Percentiles rank a stretch among this genome's conserved stretches.
phyloP scores from a whole-genome alignment of 2,113 vertebrate species.

The Phrynosoma blainvillii region DNA sequence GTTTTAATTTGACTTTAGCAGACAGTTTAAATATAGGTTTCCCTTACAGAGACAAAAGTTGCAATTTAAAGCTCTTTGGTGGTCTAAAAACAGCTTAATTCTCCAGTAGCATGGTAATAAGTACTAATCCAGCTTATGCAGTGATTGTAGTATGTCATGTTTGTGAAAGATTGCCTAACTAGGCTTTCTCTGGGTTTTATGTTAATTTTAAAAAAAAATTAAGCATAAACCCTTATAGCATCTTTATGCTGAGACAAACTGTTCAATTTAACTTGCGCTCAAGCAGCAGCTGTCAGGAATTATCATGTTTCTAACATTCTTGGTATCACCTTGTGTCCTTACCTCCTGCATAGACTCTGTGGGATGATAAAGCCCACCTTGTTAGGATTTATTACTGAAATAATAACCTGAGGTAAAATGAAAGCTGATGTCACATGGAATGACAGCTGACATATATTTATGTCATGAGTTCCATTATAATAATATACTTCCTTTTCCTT shows the following conservation, averaged over 20 bases:
- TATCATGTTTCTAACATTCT: conserved; percentile 75
- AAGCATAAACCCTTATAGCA: conserved; percentile 83
- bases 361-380: conserved; percentile 77
- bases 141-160: conserved; percentile 84
- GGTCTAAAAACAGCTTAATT: conserved; percentile 86
- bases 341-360: conserved; percentile 70
- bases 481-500: conserved; percentile 63
- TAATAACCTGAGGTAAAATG: conserved; percentile 74
- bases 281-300: conserved; percentile 83
- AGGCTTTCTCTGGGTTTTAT: conserved; percentile 82
- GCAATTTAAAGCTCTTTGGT: conserved; percentile 84
- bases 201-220: conserved; percentile 82
- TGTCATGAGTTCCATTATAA: conserved; percentile 61
- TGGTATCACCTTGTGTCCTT: conserved; percentile 78
- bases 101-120: conserved; percentile 81
- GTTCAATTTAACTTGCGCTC: conserved; percentile 82
- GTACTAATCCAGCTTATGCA: conserved; percentile 84
- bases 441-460: conserved; percentile 74
- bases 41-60: conserved; percentile 84
- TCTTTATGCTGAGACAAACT: conserved; percentile 83
- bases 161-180: conserved; percentile 82
- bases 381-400: conserved; percentile 80
- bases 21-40: conserved; percentile 84
- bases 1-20: conserved; percentile 81
- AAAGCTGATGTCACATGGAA: conserved; percentile 64